Percentiles rank a stretch among this genome's conserved stretches.
Conservation (phyloP, 2,888 invertebrate species). For the Fissipunctia ypsillon region DNA sequence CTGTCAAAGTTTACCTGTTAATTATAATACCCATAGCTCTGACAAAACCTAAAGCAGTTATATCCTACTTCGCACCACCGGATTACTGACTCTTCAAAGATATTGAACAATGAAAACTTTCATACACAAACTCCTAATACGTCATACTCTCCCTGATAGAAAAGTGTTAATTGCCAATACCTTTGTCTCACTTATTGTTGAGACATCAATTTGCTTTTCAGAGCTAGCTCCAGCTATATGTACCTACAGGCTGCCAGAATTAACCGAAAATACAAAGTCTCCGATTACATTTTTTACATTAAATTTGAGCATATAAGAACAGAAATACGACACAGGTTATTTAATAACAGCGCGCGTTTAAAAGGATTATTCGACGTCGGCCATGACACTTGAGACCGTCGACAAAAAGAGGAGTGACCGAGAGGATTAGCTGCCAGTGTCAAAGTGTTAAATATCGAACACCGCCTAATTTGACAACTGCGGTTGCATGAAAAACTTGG, state of each 20-base stretch:
- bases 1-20: background rate
- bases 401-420: slow-evolving; percentile 85
- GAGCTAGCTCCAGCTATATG: background rate
- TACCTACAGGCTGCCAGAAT: background rate
- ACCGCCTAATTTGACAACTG: slow-evolving; percentile 89
- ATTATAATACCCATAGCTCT: background rate
- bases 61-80: background rate
- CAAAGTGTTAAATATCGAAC: slow-evolving; percentile 91
- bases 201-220: background rate
- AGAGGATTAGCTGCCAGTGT: slow-evolving; percentile 90
- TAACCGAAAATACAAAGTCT: slow-evolving; percentile 67
- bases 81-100: background rate
- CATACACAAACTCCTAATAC: background rate
- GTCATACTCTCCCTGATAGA: background rate
- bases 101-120: slow-evolving; percentile 3
- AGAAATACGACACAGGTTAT: slow-evolving; percentile 86
- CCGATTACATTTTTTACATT: slow-evolving; percentile 80
- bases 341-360: slow-evolving; percentile 84
- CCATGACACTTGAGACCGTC: slow-evolving; percentile 85
- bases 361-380: slow-evolving; percentile 87
- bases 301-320: slow-evolving; percentile 72
- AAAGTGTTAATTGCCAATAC: slow-evolving; percentile 3
- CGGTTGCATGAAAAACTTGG: slow-evolving; percentile 80
- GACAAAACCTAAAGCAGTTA: background rate
- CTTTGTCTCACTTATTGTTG: background rate